Conservation (phyloP, 2,888 invertebrate species). For the Ophion slaviceki region DNA sequence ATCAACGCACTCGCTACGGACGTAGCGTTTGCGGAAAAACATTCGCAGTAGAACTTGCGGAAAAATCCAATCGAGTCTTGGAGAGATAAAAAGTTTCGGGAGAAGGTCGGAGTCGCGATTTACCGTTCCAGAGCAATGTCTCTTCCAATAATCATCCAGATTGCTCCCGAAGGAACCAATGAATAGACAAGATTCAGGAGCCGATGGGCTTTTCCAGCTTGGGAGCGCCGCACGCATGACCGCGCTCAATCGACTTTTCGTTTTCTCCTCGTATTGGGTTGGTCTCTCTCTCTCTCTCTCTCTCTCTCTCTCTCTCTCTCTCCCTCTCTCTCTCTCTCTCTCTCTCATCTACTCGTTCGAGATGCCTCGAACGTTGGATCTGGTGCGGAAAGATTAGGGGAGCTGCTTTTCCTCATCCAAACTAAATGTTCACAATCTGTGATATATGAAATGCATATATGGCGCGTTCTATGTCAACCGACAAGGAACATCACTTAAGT, state of each 20-base stretch:
- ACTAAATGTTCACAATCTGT: constrained; percentile 19
- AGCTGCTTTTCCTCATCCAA: constrained; percentile 44
- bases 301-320: constrained; percentile 46
- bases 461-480: neutral
- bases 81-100: constrained; percentile 58
- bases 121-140: constrained; percentile 72
- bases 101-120: constrained; percentile 63
- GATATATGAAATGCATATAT: neutral
- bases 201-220: constrained; percentile 62
- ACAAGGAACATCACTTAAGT: no score
- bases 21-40: constrained; percentile 52
- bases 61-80: constrained; percentile 75
- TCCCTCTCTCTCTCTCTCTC: neutral
- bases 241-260: constrained; percentile 77
- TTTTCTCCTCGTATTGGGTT: constrained; percentile 49
- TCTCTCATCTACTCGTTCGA: constrained; percentile 58
- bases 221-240: constrained; percentile 74
- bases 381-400: constrained; percentile 77
- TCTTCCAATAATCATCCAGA: constrained; percentile 77
- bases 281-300: constrained; percentile 41
- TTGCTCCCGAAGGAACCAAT: constrained; percentile 75
- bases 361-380: constrained; percentile 70
- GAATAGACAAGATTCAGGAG: constrained; percentile 78
- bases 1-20: constrained; percentile 13
- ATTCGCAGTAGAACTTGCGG: constrained; percentile 47